Evolutionary conservation across 2,113 vertebrate genomes (phyloP), one percentile per base, ranked within the genome.

Genomic region (Triplophysa siluroides): DNA sequence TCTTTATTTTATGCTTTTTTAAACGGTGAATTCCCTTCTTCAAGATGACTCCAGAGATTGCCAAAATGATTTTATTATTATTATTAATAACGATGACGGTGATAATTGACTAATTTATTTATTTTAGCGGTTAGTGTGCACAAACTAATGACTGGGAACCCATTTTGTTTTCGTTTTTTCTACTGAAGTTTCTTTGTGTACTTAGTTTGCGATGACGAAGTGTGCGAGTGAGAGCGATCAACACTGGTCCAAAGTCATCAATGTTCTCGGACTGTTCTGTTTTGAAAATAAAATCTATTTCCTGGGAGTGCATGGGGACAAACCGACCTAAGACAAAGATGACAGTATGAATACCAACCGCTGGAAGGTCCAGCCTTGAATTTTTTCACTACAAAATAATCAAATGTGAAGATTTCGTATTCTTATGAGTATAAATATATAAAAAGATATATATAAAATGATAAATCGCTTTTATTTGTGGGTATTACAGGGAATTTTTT

Each of bases 261-360:
- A 95, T 92, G 92, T 92, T 92, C 93, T 95, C 93, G 90, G 92
- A 87, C 89, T 88, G 91, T 86, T 93, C 94, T 91, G 92, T 72
- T 84, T 81, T 45, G 50, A 65, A 76, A 26, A 26, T 78, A 38
- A 56, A 71, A 26, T 69, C 45, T 13, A 97, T 96, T 96, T 96
- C 95, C 93, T 96, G 95, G 89, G 90, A 95, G 94, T 98, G 97
- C 97, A 99, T 98, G 96, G 94, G 91, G 94, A 93, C 93, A 8
- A 80, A 81, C 70, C 75, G 21, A 68, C 69, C 14, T 78, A 76
- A 58, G 47, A 64, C 10, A 64, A 83, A 71, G 70, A 75, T 58
- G 58, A 78, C 76, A 69, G 93, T 92, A 83, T 88, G 89, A 90
- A 91, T 88, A 90, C 89, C 84, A 90, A 92, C 89, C 86, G 86